Percentiles rank a stretch among this genome's conserved stretches.
Evolutionary conservation across 2,113 vertebrate genomes (phyloP).

Genomic region (Myrmecophaga tridactyla): DNA sequence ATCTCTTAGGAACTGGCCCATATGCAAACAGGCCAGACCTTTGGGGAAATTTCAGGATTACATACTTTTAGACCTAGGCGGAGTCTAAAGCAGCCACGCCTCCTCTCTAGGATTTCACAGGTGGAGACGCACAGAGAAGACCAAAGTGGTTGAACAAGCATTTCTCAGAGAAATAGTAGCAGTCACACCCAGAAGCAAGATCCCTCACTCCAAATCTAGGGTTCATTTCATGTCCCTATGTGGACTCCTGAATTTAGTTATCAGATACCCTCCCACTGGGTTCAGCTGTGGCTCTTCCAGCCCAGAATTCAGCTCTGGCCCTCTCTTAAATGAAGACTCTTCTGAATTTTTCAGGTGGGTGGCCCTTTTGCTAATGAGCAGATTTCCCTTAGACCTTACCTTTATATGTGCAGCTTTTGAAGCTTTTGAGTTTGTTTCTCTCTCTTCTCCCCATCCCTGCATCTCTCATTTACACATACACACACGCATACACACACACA

Average conservation of each 20-base stretch:
- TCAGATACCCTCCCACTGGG: neutral
- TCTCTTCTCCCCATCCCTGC: too few relatives aligned
- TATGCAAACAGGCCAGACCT: neutral
- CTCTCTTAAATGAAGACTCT: neutral
- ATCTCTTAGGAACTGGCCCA: neutral
- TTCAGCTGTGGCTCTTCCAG: neutral
- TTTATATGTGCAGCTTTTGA: neutral
- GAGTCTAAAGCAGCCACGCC: neutral
- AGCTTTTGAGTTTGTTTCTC: neutral
- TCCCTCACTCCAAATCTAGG: neutral
- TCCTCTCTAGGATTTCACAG: neutral
- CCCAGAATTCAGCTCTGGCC: neutral
- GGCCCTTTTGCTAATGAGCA: neutral
- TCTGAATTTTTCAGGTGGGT: neutral
- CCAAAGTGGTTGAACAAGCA: rapidly evolving
- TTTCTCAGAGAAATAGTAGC: too few relatives aligned
- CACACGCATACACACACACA: neutral
- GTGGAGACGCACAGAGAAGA: neutral
- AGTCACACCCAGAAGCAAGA: neutral
- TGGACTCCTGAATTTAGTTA: neutral
- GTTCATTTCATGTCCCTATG: neutral
- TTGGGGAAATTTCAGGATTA: neutral
- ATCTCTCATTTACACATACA: too few relatives aligned
- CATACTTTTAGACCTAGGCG: neutral
- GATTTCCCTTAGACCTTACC: neutral